These are phyloP conservation scores for Lordiphosa andalusiaca DNA, from an alignment of 2,888 invertebrate genomes.

Conservation along the genomic window DNA sequence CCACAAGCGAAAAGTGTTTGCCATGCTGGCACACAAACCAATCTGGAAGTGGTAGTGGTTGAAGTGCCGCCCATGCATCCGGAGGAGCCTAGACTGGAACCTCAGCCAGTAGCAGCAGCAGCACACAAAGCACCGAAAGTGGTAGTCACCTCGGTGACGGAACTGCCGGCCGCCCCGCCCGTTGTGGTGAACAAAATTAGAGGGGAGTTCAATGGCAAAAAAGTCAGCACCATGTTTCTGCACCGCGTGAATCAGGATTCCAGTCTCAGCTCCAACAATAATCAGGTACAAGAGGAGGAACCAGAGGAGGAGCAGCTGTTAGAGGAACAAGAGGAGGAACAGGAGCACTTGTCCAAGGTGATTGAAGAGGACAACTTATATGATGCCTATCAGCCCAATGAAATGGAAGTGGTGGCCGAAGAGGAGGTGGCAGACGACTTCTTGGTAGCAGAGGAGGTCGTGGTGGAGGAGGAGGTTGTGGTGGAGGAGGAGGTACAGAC, in stretches of 20 bases:
- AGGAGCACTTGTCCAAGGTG: slow-evolving; percentile 7
- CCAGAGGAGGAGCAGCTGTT: slow-evolving; percentile 4
- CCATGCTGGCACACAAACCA: slow-evolving; percentile 48
- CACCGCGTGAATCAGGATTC: slow-evolving; percentile 57
- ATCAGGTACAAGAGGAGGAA: slow-evolving; percentile 7
- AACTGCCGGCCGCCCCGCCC: slow-evolving; percentile 29
- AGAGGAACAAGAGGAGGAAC: slow-evolving; percentile 12
- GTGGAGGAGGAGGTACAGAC: slow-evolving; percentile 21
- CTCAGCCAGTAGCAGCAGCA: background rate
- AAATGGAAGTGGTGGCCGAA: slow-evolving; percentile 48
- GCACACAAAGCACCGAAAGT: slow-evolving; percentile 17
- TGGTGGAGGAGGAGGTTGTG: slow-evolving; percentile 41
- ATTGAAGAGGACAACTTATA: slow-evolving; percentile 13
- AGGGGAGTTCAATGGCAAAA: slow-evolving; percentile 57
- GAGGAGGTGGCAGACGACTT: slow-evolving; percentile 30
- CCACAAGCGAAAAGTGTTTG: slow-evolving; percentile 53
- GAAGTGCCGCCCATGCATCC: background rate
- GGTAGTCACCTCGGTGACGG: slow-evolving; percentile 24
- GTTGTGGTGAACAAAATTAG: slow-evolving; percentile 33
- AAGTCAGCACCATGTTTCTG: slow-evolving; percentile 57
- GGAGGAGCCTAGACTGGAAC: slow-evolving; percentile 3
- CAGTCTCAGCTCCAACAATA: slow-evolving; percentile 22
- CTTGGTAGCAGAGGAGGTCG: slow-evolving; percentile 35
- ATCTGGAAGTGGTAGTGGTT: background rate
- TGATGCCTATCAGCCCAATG: slow-evolving; percentile 29